phyloP scores from a whole-genome alignment of 2,797 vertebrate genomes.

The Gymnopithys bicolor region DNA sequence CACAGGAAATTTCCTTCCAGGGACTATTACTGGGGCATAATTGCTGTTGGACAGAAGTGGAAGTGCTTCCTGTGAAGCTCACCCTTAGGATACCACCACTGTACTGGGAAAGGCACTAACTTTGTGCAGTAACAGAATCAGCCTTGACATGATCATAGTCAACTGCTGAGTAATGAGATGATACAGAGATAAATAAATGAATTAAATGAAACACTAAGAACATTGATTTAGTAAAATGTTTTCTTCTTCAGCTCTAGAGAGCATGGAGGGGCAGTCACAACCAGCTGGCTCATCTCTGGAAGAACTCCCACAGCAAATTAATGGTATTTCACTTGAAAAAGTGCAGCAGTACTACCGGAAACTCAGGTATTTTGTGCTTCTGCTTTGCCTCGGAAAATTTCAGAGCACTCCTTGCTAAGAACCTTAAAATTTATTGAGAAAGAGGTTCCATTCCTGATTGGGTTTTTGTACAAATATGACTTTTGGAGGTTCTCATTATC shows the following conservation, averaged over 20 bases:
- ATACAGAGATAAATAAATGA: background rate
- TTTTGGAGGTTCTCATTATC: background rate
- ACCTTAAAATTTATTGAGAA: background rate
- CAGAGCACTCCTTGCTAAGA: background rate
- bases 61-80: background rate
- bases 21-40: background rate
- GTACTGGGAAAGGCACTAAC: background rate
- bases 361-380: conserved; percentile 85
- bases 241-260: conserved; percentile 85
- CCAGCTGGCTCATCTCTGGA: conserved; percentile 77
- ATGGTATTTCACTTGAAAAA: conserved; percentile 92
- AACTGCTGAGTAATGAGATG: background rate
- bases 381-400: background rate
- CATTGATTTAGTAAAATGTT: background rate
- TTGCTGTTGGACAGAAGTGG: background rate
- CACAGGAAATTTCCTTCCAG: background rate
- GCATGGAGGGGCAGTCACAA: conserved; percentile 80
- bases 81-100: background rate
- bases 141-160: background rate
- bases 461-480: background rate
- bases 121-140: background rate
- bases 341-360: conserved; percentile 95
- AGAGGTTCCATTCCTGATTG: background rate
- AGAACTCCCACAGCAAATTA: conserved; percentile 92
- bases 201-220: background rate